A percentile compares a stretch with the other conserved stretches of the same genome.
These are phyloP conservation scores for Bembecia ichneumoniformis DNA, from an alignment of 2,888 invertebrate species.

Conservation along the genomic window DNA sequence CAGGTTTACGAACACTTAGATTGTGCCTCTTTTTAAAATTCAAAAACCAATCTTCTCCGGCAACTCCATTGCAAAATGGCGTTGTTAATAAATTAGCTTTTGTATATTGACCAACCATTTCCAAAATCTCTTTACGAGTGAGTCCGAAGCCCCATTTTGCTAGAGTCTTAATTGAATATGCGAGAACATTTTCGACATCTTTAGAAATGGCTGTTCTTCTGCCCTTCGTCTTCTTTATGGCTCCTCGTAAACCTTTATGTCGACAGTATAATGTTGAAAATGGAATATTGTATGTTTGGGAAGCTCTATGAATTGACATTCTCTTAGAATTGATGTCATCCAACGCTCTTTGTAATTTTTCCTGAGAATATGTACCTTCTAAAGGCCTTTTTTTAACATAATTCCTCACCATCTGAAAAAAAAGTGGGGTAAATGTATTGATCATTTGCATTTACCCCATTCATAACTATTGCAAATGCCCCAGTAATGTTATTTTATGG, in stretches of 20 bases:
- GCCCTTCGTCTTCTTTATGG: conserved; percentile 3
- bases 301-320: conserved; percentile 1
- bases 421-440: conserved; percentile 1
- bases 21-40: conserved; percentile 4
- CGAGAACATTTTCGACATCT: conserved; percentile 3
- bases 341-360: conserved; percentile 3
- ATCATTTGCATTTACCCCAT: no score
- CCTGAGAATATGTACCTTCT: conserved; percentile 2
- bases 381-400: conserved; percentile 3
- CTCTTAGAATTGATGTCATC: conserved; percentile 2
- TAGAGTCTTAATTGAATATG: conserved; percentile 1
- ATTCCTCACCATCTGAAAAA: conserved; percentile 4
- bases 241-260: conserved; percentile 3
- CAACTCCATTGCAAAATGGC: neutral
- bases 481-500: neutral
- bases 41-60: conserved; percentile 1
- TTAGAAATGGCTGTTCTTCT: conserved; percentile 2
- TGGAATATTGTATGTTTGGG: neutral
- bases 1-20: conserved; percentile 3
- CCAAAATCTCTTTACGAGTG: conserved; percentile 5
- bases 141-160: conserved; percentile 6
- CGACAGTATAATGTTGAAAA: conserved; percentile 1
- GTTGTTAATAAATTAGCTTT: neutral
- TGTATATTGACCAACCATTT: neutral
- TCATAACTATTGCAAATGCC: conserved; percentile 4